Percentiles rank a stretch among this genome's conserved stretches.
These are phyloP conservation scores for Ambastaia sidthimunki DNA, from an alignment of 2,797 vertebrate genomes.

Conservation along the genomic window DNA sequence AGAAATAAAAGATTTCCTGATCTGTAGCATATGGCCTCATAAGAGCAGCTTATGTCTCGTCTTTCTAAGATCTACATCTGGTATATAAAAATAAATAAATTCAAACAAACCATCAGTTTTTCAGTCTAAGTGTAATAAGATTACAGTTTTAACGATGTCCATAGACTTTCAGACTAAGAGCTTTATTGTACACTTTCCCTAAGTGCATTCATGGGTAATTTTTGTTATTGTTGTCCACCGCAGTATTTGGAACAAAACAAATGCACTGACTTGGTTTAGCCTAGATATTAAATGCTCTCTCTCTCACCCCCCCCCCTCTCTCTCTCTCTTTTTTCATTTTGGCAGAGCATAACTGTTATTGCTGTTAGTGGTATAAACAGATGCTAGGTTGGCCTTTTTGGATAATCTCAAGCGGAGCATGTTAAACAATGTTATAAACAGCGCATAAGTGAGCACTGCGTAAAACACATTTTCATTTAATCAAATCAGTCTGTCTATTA, in stretches of 20 bases:
- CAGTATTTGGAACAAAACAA: constrained; percentile 27
- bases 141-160: constrained; percentile 69
- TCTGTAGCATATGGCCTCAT: constrained; percentile 80
- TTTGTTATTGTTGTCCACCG: constrained; percentile 44
- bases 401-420: constrained; percentile 43
- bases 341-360: constrained; percentile 2
- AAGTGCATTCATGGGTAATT: constrained; percentile 58
- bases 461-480: constrained; percentile 68
- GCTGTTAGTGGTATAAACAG: constrained; percentile 37
- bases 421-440: constrained; percentile 28
- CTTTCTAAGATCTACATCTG: constrained; percentile 78
- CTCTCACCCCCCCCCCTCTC: background rate
- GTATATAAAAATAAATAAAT: constrained; percentile 69
- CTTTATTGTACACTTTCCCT: constrained; percentile 52
- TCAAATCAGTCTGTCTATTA: constrained; percentile 70
- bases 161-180: constrained; percentile 41
- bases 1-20: constrained; percentile 70
- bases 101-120: constrained; percentile 68
- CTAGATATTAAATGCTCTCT: constrained; percentile 25
- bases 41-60: constrained; percentile 76
- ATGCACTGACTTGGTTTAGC: constrained; percentile 38
- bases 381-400: constrained; percentile 20
- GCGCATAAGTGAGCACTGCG: constrained; percentile 12
- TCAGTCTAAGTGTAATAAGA: constrained; percentile 76
- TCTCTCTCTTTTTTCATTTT: constrained; percentile 15